Conservation (phyloP, 2,888 invertebrate genomes). For the Pheosia gnoma region DNA sequence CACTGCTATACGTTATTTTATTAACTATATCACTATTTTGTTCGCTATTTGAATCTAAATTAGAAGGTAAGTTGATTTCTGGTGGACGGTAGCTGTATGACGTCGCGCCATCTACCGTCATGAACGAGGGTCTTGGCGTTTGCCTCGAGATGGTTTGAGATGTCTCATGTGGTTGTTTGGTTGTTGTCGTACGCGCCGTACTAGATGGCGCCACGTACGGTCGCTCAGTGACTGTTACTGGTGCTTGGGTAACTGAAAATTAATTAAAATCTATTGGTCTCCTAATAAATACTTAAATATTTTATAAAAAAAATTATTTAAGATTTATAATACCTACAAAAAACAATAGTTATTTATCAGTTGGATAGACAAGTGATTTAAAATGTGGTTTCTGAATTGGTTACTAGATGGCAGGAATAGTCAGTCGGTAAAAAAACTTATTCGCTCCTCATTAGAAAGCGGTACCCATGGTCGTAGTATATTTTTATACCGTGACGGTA, state of each 20-base stretch:
- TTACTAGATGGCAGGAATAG: background rate
- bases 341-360: too few relatives aligned
- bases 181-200: conserved; percentile 48
- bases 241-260: conserved; percentile 64
- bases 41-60: conserved; percentile 79
- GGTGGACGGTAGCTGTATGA: conserved; percentile 76
- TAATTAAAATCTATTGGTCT: conserved; percentile 4
- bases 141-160: conserved; percentile 67
- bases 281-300: conserved; percentile 6
- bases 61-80: conserved; percentile 76
- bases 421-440: too few relatives aligned
- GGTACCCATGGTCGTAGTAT: too few relatives aligned
- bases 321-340: too few relatives aligned
- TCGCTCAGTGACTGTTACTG: conserved; percentile 65
- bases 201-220: conserved; percentile 73
- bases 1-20: conserved; percentile 82
- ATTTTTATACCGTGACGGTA: too few relatives aligned
- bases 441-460: too few relatives aligned
- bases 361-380: background rate
- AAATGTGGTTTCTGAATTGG: background rate
- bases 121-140: conserved; percentile 79
- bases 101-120: conserved; percentile 81
- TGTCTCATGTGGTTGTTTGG: conserved; percentile 54
- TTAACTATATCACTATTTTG: conserved; percentile 83
- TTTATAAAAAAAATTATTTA: conserved; percentile 7